Base-by-base conservation (phyloP, 2,797 vertebrate species). In the Pseudomugil gertrudae region DNA sequence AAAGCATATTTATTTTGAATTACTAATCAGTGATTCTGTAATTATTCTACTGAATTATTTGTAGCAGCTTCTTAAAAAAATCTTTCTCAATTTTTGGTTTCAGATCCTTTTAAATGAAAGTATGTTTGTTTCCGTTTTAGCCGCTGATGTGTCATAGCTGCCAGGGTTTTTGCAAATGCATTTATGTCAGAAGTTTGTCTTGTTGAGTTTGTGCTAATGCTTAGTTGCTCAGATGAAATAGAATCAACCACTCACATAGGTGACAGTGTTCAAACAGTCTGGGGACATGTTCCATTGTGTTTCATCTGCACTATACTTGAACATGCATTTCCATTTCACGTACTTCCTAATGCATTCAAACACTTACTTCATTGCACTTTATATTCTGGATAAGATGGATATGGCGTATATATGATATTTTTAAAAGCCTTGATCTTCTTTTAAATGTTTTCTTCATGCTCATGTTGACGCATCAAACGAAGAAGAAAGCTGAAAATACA, bases 241-340 rank as follows among this genome's bases (percentile, higher is more conserved):
- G 69, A 67, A 72, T 70, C 80, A 79, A 69, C 52, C 60, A 29
- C 27, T 78, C 73, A 21, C 24, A 45, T 45, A 55, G 38, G 72
- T 72, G 69, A 69, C 62, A 75, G 55, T 27, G 5, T 48, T 3
- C 17, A 54, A 36, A 78, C 43, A 53, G 71, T 76, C 29, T 51
- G 36, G n/a, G 38, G 24, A 64, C 66, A 38, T 79, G 47, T 70
- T 32, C 61, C 23, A 65, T 66, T 33, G 33, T 62, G 67, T 67
- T 79, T 72, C 53, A 72, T 74, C 63, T 47, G 14, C 43, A 13
- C 51, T 38, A 6, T 63, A 61, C 61, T 57, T 73, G 61, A 83
- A 80, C 82, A 79, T 83, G 78, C 35, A 84, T 85, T 76, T 69
- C 72, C 60, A 35, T 83, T 71, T 75, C 47, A 23, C 60, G 63